Evolutionary conservation across 92 coral and sea anemone species (phyloP).

Genomic region (Pocillopora grandis): DNA sequence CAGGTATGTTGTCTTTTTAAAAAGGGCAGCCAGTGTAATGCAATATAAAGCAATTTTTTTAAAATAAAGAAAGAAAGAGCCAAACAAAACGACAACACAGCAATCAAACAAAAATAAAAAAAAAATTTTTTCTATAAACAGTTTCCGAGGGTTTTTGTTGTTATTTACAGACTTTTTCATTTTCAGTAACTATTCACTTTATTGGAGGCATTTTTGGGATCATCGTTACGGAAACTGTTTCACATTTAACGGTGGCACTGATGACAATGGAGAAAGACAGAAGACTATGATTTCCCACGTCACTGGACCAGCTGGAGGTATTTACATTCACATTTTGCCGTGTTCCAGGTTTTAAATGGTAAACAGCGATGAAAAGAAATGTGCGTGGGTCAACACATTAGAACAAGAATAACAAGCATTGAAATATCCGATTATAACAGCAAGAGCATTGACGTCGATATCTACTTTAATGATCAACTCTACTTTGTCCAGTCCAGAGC

Average conservation of each 20-base stretch:
- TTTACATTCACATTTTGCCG: background rate
- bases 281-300: slow-evolving; percentile 13
- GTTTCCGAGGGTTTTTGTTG: too few species aligned
- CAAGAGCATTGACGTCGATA: too few species aligned
- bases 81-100: too few species aligned
- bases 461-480: too few species aligned
- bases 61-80: background rate
- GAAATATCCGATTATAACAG: too few species aligned
- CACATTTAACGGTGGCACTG: slow-evolving; percentile 61
- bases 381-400: too few species aligned
- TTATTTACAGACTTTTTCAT: background rate
- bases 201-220: slow-evolving; percentile 70
- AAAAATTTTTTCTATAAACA: too few species aligned
- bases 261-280: slow-evolving; percentile 16
- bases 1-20: slow-evolving; percentile 5
- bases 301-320: slow-evolving; percentile 57
- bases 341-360: too few species aligned
- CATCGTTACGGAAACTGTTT: slow-evolving; percentile 78
- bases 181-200: slow-evolving; percentile 54
- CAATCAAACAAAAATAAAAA: too few species aligned
- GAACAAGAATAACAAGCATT: too few species aligned
- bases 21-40: background rate
- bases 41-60: background rate
- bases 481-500: too few species aligned
- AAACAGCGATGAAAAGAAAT: too few species aligned